Conservation (phyloP, 2,797 vertebrate genomes). For the Bradypus variegatus region DNA sequence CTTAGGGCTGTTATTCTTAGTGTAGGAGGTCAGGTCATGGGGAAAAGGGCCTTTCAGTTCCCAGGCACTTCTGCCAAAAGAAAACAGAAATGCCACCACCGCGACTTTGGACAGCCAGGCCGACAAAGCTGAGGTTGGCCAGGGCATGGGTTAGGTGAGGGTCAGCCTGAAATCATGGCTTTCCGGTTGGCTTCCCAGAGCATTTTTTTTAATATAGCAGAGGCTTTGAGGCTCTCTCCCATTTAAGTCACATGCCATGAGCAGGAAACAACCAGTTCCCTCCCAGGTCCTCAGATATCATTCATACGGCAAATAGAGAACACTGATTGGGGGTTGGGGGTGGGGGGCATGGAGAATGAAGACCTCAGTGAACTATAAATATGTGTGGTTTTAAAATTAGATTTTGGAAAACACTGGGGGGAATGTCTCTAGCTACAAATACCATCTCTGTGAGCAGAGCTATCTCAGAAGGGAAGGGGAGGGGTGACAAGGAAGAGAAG, state of each 20-base stretch:
- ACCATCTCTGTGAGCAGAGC: neutral
- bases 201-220: slow-evolving; percentile 6
- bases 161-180: slow-evolving; percentile 30
- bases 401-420: neutral
- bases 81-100: slow-evolving; percentile 32
- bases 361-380: neutral
- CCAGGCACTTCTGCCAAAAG: slow-evolving; percentile 70
- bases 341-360: neutral
- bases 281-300: neutral
- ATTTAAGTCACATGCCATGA: neutral
- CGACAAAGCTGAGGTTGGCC: slow-evolving; percentile 46
- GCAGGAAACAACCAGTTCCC: neutral
- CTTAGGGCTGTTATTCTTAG: slow-evolving; percentile 72
- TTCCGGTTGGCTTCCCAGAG: slow-evolving; percentile 30
- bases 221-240: neutral
- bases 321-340: neutral
- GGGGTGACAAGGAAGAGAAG: slow-evolving; percentile 6
- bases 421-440: neutral
- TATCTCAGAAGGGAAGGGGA: neutral
- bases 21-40: slow-evolving; percentile 70
- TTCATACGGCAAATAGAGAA: neutral
- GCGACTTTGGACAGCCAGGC: slow-evolving; percentile 43
- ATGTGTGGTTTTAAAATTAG: neutral
- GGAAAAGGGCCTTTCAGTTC: slow-evolving; percentile 70
- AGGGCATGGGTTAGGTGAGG: slow-evolving; percentile 23